Evolutionary conservation across 1,140 invertebrate genomes (phyloP), one percentile per base, ranked within the genome.

Genomic region (Drosophila tropicalis): DNA sequence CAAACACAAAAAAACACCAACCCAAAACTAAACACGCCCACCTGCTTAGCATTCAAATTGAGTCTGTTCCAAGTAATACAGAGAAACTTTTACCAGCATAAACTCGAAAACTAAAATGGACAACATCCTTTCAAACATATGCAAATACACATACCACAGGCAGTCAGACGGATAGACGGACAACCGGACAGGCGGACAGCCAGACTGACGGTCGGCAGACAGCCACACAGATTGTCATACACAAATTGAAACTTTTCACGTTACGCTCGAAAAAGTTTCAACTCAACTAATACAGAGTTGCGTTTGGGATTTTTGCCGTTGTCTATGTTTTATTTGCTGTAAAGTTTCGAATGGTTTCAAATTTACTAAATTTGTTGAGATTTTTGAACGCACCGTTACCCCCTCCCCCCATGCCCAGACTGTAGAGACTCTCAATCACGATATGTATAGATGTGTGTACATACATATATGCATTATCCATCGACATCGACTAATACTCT

Each of bases 211-310:
- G 32, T 29, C 29, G 29, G 29, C 29, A 29, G 29, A 54, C 36
- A 56, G 65, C 61, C 19, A 32, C 22, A 22, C 44, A 65, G 62
- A 76, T 58, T 72, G 70, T 55, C 71, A 66, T 76, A 77, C 62
- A 89, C 79, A 83, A 83, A 86, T 86, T 86, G 84, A 89, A 86
- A 86, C 84, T 86, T 87, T 86, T 74, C 70, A 71, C 72, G 76
- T 78, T 71, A 80, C 72, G 82, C 80, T 82, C 73, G 79, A 76
- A 79, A 86, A 87, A 86, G 66, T 87, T 82, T 76, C 68, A 66
- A 76, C 72, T 81, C 57, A 62, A 78, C 75, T 78, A 78, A 78
- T 78, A 71, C 74, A 78, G 29, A 29, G 63, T 72, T 63, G 25
- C 36, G 64, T 54, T 81, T 67, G 55, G 64, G 65, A 72, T 74